Conservation (phyloP, 2,888 invertebrate genomes). For the Nycteola revayana region DNA sequence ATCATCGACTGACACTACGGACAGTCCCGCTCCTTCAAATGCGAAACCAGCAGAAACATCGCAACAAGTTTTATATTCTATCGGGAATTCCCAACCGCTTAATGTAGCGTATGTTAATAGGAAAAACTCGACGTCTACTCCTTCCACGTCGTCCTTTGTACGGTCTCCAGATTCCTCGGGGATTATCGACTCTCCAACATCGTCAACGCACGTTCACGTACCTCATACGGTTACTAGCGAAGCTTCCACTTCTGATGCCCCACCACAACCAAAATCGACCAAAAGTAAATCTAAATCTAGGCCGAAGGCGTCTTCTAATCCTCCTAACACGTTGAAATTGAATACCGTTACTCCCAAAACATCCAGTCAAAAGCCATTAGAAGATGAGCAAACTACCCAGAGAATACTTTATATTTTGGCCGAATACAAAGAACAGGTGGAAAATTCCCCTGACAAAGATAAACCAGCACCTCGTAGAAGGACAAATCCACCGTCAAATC, state of each 20-base stretch:
- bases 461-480: slow-evolving; percentile 90
- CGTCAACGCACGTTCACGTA: slow-evolving; percentile 50
- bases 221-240: slow-evolving; percentile 58
- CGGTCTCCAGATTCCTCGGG: slow-evolving; percentile 71
- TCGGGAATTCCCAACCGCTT: slow-evolving; percentile 58
- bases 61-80: slow-evolving; percentile 66
- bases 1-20: slow-evolving; percentile 51
- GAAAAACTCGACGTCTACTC: slow-evolving; percentile 59
- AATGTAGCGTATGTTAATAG: slow-evolving; percentile 70
- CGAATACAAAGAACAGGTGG: slow-evolving; percentile 89
- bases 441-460: slow-evolving; percentile 91
- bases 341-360: slow-evolving; percentile 83
- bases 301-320: slow-evolving; percentile 80
- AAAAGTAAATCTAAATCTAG: slow-evolving; percentile 75
- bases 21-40: slow-evolving; percentile 42
- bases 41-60: slow-evolving; percentile 32
- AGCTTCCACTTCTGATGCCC: slow-evolving; percentile 42
- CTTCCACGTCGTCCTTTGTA: slow-evolving; percentile 56
- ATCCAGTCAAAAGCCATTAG: slow-evolving; percentile 86
- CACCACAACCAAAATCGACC: slow-evolving; percentile 46
- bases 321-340: slow-evolving; percentile 83
- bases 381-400: slow-evolving; percentile 91
- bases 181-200: slow-evolving; percentile 57
- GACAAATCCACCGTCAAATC: slow-evolving; percentile 87
- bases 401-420: slow-evolving; percentile 90